Percentiles rank a stretch among this genome's conserved stretches.
phyloP scores from a whole-genome alignment of 2,888 invertebrate species.

The Molorchus minor region DNA sequence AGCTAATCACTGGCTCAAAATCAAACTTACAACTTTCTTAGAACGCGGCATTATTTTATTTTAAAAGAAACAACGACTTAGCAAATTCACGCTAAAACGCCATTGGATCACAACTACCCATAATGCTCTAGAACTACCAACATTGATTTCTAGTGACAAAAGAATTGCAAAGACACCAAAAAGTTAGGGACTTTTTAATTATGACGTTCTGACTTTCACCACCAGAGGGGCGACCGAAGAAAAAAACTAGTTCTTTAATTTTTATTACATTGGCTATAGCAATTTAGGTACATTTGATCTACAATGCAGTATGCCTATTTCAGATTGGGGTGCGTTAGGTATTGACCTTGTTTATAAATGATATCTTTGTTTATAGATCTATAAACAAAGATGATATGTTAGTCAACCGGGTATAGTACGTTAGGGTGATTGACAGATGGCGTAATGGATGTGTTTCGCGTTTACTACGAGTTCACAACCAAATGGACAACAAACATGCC shows the following conservation, averaged over 20 bases:
- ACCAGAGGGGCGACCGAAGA: slow-evolving; percentile 27
- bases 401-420: no score
- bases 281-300: slow-evolving; percentile 11
- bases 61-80: slow-evolving; percentile 37
- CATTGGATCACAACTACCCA: slow-evolving; percentile 55
- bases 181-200: slow-evolving; percentile 60
- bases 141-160: slow-evolving; percentile 63
- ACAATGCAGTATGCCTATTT: no score
- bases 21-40: slow-evolving; percentile 60
- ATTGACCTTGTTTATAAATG: no score
- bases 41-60: slow-evolving; percentile 61
- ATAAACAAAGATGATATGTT: no score
- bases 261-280: slow-evolving; percentile 31
- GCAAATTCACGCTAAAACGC: slow-evolving; percentile 56
- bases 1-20: slow-evolving; percentile 40
- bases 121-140: slow-evolving; percentile 59
- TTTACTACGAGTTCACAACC: no score
- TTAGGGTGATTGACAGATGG: no score
- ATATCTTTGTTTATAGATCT: no score
- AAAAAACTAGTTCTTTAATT: slow-evolving; percentile 34
- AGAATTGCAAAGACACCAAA: slow-evolving; percentile 60
- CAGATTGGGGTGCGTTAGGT: no score
- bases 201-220: slow-evolving; percentile 30
- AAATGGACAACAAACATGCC: no score
- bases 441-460: no score